Conservation (phyloP, 2,113 vertebrate genomes). For the Chiloscyllium plagiosum region DNA sequence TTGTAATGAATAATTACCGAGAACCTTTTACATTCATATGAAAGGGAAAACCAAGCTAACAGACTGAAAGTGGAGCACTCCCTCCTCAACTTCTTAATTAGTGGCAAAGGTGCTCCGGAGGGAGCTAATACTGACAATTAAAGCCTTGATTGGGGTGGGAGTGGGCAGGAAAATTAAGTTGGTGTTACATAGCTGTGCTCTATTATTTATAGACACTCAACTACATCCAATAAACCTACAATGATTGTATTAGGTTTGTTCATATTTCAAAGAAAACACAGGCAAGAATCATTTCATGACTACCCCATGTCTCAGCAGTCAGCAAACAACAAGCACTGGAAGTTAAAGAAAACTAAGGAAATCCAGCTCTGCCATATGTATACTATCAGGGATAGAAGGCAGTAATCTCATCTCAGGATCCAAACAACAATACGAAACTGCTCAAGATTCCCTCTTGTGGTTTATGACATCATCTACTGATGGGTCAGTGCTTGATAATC, state of each 20-base stretch:
- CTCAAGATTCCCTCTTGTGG: constrained; percentile 17
- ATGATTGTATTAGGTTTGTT: neutral
- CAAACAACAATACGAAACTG: neutral
- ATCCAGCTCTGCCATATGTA: neutral
- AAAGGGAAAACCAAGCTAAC: neutral
- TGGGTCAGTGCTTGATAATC: neutral
- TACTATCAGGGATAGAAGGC: constrained; percentile 12
- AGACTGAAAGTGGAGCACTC: neutral
- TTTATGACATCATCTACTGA: neutral
- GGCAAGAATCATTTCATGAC: neutral
- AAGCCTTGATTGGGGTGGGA: neutral
- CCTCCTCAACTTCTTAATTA: neutral
- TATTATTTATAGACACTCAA: neutral
- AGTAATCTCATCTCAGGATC: neutral
- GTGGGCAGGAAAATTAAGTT: neutral
- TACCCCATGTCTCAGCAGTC: neutral
- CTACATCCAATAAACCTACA: neutral
- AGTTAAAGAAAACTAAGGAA: neutral
- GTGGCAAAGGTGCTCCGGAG: too few relatives aligned
- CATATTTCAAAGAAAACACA: neutral
- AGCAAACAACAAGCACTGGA: neutral
- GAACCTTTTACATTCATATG: neutral
- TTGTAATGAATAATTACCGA: neutral
- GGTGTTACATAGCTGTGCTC: neutral
- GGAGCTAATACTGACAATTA: neutral